A percentile compares a stretch with the other conserved stretches of the same genome.
Conservation (phyloP, 2,113 vertebrate genomes). For the Atractosteus spatula region DNA sequence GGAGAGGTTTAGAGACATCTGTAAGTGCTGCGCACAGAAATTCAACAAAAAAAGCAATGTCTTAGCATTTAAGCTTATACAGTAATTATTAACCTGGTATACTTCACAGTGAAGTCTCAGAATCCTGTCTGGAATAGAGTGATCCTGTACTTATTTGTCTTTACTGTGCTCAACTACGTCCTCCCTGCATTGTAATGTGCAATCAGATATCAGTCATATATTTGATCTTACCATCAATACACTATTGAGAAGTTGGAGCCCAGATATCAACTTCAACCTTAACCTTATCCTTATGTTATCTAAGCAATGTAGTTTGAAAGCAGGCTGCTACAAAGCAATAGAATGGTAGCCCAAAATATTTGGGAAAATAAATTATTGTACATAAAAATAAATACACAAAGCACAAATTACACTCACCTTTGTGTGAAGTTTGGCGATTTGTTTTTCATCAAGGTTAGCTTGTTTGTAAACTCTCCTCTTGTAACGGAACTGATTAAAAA, state of each 20-base stretch:
- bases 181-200: conserved; percentile 7
- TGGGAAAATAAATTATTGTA: neutral
- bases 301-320: neutral
- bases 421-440: conserved; percentile 72
- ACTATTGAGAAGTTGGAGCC: neutral
- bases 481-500: conserved; percentile 67
- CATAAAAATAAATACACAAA: too few relatives aligned
- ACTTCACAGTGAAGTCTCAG: neutral
- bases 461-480: conserved; percentile 73
- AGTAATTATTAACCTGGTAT: conserved; percentile 15
- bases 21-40: neutral
- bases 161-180: neutral
- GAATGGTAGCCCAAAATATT: too few relatives aligned
- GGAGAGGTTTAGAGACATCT: neutral
- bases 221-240: neutral
- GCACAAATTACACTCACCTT: conserved; percentile 52
- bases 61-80: neutral
- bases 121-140: neutral
- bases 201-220: neutral
- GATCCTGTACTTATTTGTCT: neutral
- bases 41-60: neutral
- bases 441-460: conserved; percentile 68
- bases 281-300: neutral
- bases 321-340: too few relatives aligned
- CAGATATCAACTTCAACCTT: neutral